Evolutionary conservation across 2,113 vertebrate genomes (phyloP), one percentile per base, ranked within the genome.

Genomic region (Amblyornis subalaris): DNA sequence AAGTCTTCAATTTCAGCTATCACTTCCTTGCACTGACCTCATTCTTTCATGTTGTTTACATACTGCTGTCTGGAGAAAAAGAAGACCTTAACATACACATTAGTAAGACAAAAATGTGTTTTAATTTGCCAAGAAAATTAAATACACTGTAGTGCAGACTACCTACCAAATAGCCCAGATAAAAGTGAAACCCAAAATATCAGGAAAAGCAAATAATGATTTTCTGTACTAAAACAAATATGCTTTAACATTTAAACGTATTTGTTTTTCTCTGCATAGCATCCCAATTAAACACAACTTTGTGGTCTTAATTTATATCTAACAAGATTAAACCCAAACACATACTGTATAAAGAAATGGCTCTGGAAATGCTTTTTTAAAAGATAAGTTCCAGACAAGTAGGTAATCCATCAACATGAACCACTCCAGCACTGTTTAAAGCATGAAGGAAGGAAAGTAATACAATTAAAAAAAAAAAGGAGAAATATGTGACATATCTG

Each of bases 11-110:
- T 61, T 65, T 65, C 58, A 90, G 42, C 36, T 90, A 81, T 55
- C 8, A 38, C 54, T 93, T 88, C 66, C 58, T 65, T 82, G 64
- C 61, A 92, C 42, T 35, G 70, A 82, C 35, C 62, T 85, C 67
- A 58, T 89, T 93, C 54, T 92, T 94, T 93, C 42, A 93, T 28
- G 21, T 13, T 90, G 55, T 87, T 96, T 95, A 89, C 76, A 74
- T 64, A 42, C 15, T 86, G 58, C 54, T 62, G 28, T 66, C 45
- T 65, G 31, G 35, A 91, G 74, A 60, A 65, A 85, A 69, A 55
- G 50, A 35, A 67, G 23, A 89, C 40, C 53, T 82, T 73, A 85
- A 87, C 12, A 47, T 62, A 75, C 26, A 79, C 9, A 55, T 71
- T 72, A 76, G 24, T 38, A 65, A 48, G 23, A 67, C 6, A 45